A percentile compares a stretch with the other conserved stretches of the same genome.
Evolutionary conservation across 2,888 invertebrate species (phyloP).

Genomic region (Micropterix aruncella): DNA sequence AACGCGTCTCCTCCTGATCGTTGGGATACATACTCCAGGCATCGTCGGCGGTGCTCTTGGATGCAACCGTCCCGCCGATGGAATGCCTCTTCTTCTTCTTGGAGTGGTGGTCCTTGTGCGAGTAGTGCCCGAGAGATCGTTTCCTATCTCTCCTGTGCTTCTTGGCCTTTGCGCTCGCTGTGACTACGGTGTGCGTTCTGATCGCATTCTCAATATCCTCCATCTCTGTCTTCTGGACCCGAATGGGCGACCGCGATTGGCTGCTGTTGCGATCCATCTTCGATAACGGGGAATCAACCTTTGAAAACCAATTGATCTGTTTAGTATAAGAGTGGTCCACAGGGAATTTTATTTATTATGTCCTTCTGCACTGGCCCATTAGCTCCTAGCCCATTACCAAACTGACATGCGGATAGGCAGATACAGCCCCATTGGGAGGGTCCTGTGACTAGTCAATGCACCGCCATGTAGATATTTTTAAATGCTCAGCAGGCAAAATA

Average conservation of each 20-base stretch:
- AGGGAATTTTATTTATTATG: too few relatives aligned
- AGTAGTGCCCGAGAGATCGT: slow-evolving; percentile 1
- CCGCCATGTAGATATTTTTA: too few relatives aligned
- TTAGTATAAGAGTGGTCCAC: too few relatives aligned
- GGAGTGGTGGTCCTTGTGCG: background rate
- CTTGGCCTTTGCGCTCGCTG: background rate
- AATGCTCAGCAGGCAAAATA: too few relatives aligned
- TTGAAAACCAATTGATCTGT: too few relatives aligned
- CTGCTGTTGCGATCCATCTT: background rate
- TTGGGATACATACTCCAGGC: slow-evolving; percentile 7
- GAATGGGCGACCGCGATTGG: background rate
- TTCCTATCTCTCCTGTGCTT: slow-evolving; percentile 3
- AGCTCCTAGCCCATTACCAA: too few relatives aligned
- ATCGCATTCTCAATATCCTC: background rate
- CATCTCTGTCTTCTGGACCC: background rate
- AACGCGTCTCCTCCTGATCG: slow-evolving; percentile 20
- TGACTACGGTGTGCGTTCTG: background rate
- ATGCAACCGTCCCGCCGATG: background rate
- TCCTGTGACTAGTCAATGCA: too few relatives aligned
- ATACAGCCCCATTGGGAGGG: too few relatives aligned
- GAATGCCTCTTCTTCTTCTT: background rate
- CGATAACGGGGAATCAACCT: too few relatives aligned
- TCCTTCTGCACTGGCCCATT: too few relatives aligned
- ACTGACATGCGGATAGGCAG: too few relatives aligned
- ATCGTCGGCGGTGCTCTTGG: background rate